Base-by-base conservation (phyloP, 2,888 invertebrate genomes). In the Camponotus fellah region DNA sequence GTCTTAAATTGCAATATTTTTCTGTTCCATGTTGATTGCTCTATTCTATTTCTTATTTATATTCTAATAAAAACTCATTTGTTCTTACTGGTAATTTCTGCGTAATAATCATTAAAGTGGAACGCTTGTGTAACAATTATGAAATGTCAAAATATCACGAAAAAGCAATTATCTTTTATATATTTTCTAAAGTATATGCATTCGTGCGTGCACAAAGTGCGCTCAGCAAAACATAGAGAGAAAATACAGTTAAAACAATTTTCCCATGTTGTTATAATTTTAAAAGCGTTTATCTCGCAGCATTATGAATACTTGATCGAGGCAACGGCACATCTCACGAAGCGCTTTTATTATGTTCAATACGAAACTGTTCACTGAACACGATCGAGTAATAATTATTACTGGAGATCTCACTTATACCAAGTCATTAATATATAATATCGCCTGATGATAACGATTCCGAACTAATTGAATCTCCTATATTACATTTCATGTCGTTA, bases 51-150 rank as follows among this genome's bases (percentile, higher is more conserved):
- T 60, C 75, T 49, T 43, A 83, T 85, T 53, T 68, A 0, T 80
- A 74, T 66, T 9, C 75, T 9, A 26, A 8, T 40, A 84, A 86
- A 85, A 89, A 88, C 64, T 17, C n/a, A 14, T 49, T 34, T 53
- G 65, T 64, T 82, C 53, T 66, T 26, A 14, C 40, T 71, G 62
- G 58, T 53, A 82, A 65, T 34, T 58, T n/a, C 21, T 12, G 64
- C 40, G 81, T 81, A 89, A 88, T 80, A 75, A 43, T 83, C 84
- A 83, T 32, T 72, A 83, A 81, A 56, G 81, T 76, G 86, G 64
- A 83, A 86, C 85, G 74, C 66, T 84, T 56, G 56, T 21, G 86
- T 80, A 87, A 89, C 82, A 65, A 81, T 68, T 72, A 71, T 84
- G 87, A 86, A 66, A 86, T 85, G 58, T 53, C n/a, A 85, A 85